Evolutionary conservation across 2,888 invertebrate species (phyloP).

Genomic region (Watsonalla cultraria): DNA sequence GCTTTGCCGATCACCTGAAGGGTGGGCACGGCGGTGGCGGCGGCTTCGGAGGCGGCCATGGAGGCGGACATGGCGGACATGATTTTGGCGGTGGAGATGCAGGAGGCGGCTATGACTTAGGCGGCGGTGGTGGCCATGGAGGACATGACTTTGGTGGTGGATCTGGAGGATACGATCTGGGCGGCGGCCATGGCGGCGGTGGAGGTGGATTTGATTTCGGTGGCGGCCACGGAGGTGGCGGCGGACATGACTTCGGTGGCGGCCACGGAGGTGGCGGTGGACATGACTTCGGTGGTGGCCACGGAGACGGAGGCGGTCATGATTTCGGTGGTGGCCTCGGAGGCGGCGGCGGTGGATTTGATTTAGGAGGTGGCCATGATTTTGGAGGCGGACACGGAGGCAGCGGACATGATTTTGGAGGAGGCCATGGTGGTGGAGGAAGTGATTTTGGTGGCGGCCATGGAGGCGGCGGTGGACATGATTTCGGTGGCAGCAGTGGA

Average conservation of each 20-base stretch:
- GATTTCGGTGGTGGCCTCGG: constrained; percentile 5
- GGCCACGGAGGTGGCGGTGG: constrained; percentile 12
- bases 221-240: constrained; percentile 12
- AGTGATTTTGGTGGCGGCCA: constrained; percentile 15
- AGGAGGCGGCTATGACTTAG: constrained; percentile 29
- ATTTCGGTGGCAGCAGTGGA: constrained; percentile 22
- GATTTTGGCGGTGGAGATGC: constrained; percentile 14
- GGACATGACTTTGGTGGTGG: constrained; percentile 71
- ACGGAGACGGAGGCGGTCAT: constrained; percentile 18
- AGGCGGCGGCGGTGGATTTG: constrained; percentile 14
- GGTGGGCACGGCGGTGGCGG: constrained; percentile 35
- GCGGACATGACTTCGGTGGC: constrained; percentile 12
- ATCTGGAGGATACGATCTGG: constrained; percentile 2
- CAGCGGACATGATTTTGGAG: constrained; percentile 2
- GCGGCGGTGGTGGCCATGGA: constrained; percentile 44
- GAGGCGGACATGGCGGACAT: constrained; percentile 53
- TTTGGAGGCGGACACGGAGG: constrained; percentile 11
- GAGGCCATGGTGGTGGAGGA: constrained; percentile 8
- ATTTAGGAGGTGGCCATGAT: constrained; percentile 10
- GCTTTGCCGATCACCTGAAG: constrained; percentile 48
- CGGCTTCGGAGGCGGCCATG: constrained; percentile 43
- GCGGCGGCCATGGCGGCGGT: constrained; percentile 15
- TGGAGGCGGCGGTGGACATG: constrained; percentile 17
- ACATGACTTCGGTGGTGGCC: constrained; percentile 16
- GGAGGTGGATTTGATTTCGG: constrained; percentile 7